These are phyloP conservation scores for Seriola aureovittata DNA, from an alignment of 2,113 vertebrate species.

Conservation along the genomic window DNA sequence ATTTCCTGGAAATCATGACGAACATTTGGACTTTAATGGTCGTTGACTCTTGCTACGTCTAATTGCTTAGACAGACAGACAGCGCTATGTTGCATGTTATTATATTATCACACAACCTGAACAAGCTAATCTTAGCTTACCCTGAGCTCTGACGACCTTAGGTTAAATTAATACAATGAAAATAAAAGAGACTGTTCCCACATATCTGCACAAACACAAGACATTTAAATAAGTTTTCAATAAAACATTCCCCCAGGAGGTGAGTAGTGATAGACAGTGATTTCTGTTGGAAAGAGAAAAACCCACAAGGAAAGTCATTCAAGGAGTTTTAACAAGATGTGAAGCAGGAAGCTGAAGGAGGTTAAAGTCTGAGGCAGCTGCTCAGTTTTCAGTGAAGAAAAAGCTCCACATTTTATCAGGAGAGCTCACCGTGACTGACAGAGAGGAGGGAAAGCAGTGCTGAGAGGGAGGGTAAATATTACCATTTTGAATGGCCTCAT, in stretches of 20 bases:
- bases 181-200: not conserved
- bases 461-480: conserved; percentile 63
- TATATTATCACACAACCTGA: too few species aligned
- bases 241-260: not conserved
- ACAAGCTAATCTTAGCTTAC: too few species aligned
- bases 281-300: not conserved
- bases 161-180: not conserved
- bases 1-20: not conserved
- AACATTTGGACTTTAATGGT: not conserved
- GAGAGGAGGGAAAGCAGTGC: conserved; percentile 52
- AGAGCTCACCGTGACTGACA: conserved; percentile 42
- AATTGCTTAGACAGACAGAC: too few species aligned
- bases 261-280: not conserved
- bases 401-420: not conserved
- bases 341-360: not conserved
- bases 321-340: conserved; percentile 8
- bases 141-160: not conserved
- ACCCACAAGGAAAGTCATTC: not conserved
- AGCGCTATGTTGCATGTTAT: too few species aligned
- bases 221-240: not conserved
- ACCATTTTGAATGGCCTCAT: conserved; percentile 83
- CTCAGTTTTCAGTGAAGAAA: not conserved
- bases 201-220: not conserved
- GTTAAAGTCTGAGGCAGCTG: not conserved
- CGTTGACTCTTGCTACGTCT: too few species aligned